Evolutionary conservation across 2,113 vertebrate species (phyloP).

Genomic region (Perca schrenkii): DNA sequence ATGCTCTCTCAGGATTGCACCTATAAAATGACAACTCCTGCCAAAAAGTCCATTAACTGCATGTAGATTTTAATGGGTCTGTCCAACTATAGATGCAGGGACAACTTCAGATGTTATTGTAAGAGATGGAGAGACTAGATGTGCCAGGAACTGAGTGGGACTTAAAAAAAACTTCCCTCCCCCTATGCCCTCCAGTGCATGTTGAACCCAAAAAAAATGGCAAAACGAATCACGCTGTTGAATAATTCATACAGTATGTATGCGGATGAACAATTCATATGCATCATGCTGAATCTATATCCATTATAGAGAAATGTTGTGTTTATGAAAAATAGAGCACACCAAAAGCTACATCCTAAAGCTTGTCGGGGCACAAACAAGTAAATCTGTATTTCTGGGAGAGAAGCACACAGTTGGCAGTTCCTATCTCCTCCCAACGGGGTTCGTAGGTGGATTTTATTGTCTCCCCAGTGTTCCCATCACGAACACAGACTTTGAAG

Average conservation of each 20-base stretch:
- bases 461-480: constrained; percentile 54
- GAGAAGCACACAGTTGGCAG: constrained; percentile 57
- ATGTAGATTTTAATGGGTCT: constrained; percentile 60
- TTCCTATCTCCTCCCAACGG: constrained; percentile 28
- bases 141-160: constrained; percentile 57
- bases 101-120: constrained; percentile 68
- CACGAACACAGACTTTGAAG: constrained; percentile 42
- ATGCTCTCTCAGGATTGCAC: constrained; percentile 58
- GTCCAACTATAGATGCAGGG: constrained; percentile 57
- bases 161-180: constrained; percentile 30
- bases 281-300: constrained; percentile 70
- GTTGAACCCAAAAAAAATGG: constrained; percentile 54
- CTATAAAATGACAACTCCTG: constrained; percentile 67
- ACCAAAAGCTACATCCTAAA: constrained; percentile 60
- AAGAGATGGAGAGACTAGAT: constrained; percentile 27
- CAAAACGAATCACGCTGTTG: constrained; percentile 51
- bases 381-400: constrained; percentile 53
- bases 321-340: constrained; percentile 64
- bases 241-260: constrained; percentile 69
- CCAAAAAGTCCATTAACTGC: constrained; percentile 82
- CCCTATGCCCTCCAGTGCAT: constrained; percentile 25
- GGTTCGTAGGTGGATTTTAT: constrained; percentile 63
- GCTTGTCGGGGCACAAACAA: constrained; percentile 48
- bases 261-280: constrained; percentile 75
- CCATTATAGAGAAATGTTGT: constrained; percentile 67